A percentile compares a stretch with the other conserved stretches of the same genome.
phyloP scores from a whole-genome alignment of 2,888 invertebrate genomes.

The Hecatera dysodea region DNA sequence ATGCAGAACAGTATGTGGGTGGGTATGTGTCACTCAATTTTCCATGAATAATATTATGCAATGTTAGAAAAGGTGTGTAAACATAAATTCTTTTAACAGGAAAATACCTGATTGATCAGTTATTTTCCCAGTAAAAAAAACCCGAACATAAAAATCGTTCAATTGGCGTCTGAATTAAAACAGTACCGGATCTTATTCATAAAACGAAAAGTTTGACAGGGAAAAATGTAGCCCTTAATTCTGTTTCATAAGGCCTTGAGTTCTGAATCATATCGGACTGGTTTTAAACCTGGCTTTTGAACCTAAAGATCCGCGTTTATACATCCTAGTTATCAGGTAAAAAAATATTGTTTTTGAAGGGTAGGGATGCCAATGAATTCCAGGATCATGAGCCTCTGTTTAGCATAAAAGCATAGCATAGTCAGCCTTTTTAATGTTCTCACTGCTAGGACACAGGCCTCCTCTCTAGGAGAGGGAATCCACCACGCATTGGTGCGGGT shows the following conservation, averaged over 20 bases:
- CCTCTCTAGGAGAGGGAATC: no score
- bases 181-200: conserved; percentile 8
- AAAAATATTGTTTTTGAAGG: background rate
- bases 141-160: background rate
- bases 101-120: conserved; percentile 15
- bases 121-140: conserved; percentile 8
- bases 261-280: background rate
- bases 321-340: background rate
- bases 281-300: background rate
- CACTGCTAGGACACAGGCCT: no score
- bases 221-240: background rate
- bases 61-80: background rate
- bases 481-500: no score
- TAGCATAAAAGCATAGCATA: no score
- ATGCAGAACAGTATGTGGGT: conserved; percentile 1
- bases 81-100: background rate
- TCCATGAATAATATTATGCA: conserved; percentile 12
- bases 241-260: background rate
- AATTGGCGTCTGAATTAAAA: conserved; percentile 14
- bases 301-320: background rate
- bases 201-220: background rate
- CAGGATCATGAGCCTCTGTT: no score
- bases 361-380: background rate
- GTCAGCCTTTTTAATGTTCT: no score
- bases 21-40: conserved; percentile 18